Evolutionary conservation across 2,113 vertebrate species (phyloP), one percentile per base, ranked within the genome.

Genomic region (Stigmatopora nigra): DNA sequence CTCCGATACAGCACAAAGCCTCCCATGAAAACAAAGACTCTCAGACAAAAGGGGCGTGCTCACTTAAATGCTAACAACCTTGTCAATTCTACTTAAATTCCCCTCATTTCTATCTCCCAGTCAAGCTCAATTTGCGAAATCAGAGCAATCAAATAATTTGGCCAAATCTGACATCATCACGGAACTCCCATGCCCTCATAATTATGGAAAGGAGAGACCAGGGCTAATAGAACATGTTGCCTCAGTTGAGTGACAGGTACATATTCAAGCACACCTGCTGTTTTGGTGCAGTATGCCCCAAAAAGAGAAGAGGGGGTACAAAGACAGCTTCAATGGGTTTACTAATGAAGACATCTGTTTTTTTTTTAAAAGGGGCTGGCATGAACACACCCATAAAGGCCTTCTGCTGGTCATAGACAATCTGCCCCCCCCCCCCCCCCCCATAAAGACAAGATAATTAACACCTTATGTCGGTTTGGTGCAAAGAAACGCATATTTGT

Each of bases 261-360:
- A 64, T 73, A 78, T 73, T 64, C 52, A 61, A 75, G 58, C 57
- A 56, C 76, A 67, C 61, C 75, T 74, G 80, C 77, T 79, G 82
- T 65, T 82, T 72, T 68, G 55, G 57, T 59, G 68, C 25, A 31
- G 25, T 65, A 48, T 25, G 56, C 35, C 31, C 53, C 65, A 80
- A 73, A 67, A 35, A 46, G 68, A 59, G 63, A 67, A 67, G 66
- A 20, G 68, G 53, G 20, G 5, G 62, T 10, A 73, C 57, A 79
- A 70, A 83, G 72, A 81, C 77, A 65, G 74, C 79, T 73, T 77
- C 72, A 82, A 80, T 82, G 65, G 49, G 63, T 65, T 61, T 61
- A 72, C 69, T 82, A 81, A 87, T 73, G 68, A 69, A 69, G 69
- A 79, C 82, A 83, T 83, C 78, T 75, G 70, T 71, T 84, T 74